Percentiles rank a stretch among this genome's conserved stretches.
phyloP scores from a whole-genome alignment of 2,113 vertebrate genomes.

The Columbina picui region DNA sequence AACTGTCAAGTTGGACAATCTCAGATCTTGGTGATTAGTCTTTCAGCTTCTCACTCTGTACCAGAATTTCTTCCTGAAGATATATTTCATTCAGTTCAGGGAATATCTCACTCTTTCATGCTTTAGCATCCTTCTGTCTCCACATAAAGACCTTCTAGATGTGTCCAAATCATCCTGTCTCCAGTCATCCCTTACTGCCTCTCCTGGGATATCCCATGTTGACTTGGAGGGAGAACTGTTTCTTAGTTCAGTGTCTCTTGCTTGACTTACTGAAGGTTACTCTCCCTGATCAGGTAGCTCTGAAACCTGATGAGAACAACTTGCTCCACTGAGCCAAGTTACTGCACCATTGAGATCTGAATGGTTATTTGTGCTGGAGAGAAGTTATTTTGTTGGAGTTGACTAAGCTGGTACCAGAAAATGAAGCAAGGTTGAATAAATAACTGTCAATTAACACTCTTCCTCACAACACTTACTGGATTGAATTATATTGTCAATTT shows the following conservation, averaged over 20 bases:
- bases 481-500: constrained; percentile 26
- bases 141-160: background rate
- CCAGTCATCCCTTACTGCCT: background rate
- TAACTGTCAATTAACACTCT: background rate
- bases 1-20: background rate
- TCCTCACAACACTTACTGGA: background rate
- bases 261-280: background rate
- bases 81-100: background rate
- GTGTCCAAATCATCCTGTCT: background rate
- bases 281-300: background rate
- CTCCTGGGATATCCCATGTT: background rate
- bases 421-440: background rate
- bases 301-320: background rate
- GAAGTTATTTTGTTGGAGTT: background rate
- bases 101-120: background rate
- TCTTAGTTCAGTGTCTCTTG: background rate
- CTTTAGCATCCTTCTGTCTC: background rate
- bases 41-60: background rate
- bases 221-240: background rate
- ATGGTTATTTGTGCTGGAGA: background rate
- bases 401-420: background rate
- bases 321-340: background rate
- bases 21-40: background rate
- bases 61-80: background rate
- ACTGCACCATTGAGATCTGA: background rate